These are phyloP conservation scores for Drosophila biarmipes DNA, from an alignment of 1,140 invertebrate genomes.

Conservation along the genomic window DNA sequence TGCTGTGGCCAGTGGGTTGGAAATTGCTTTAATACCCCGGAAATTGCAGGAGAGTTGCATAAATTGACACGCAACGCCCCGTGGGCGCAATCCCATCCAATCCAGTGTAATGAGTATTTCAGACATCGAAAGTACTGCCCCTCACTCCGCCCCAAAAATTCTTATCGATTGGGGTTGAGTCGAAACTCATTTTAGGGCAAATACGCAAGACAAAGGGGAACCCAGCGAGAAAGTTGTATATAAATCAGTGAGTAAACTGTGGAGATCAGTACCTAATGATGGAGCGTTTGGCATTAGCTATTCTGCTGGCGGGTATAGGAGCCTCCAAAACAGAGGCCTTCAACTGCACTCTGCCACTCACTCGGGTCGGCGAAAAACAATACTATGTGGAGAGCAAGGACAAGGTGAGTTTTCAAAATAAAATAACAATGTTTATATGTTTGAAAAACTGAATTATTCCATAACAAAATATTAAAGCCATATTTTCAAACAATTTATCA, in stretches of 20 bases:
- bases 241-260: background rate
- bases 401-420: too few species aligned
- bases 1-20: conserved; percentile 57
- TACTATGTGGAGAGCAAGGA: conserved; percentile 15
- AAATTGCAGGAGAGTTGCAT: conserved; percentile 82
- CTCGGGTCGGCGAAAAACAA: conserved; percentile 2
- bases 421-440: too few species aligned
- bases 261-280: background rate
- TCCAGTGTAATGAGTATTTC: conserved; percentile 59
- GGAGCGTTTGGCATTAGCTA: background rate
- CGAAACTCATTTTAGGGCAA: conserved; percentile 1
- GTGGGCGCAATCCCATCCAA: conserved; percentile 70
- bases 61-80: conserved; percentile 80
- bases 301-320: background rate
- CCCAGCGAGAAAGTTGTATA: background rate
- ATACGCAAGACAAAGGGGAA: background rate
- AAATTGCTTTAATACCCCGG: conserved; percentile 82
- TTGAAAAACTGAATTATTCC: too few species aligned
- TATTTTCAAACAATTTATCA: too few species aligned
- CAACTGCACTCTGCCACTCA: too few species aligned
- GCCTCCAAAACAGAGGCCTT: background rate
- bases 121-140: conserved; percentile 56
- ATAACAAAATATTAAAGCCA: too few species aligned
- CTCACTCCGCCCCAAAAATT: background rate
- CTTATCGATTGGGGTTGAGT: conserved; percentile 18